Evolutionary conservation across 64 coral and sea anemone genomes (phyloP).

Genomic region (Stichodactyla helianthus): DNA sequence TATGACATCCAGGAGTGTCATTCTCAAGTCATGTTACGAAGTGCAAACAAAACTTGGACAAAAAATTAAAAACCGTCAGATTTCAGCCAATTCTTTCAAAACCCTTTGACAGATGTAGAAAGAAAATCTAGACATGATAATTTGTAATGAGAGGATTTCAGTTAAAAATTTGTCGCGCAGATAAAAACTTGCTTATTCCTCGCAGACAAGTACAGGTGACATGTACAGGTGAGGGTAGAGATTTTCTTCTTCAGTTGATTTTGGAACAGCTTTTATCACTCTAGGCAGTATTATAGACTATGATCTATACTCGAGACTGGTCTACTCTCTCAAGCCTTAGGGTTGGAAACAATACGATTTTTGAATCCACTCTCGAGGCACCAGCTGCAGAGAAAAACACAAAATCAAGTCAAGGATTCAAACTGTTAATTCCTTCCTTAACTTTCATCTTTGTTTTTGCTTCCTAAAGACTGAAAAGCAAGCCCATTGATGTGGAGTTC

Average conservation of each 20-base stretch:
- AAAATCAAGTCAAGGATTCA: background rate
- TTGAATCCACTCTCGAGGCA: too few species aligned
- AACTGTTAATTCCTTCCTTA: too few species aligned
- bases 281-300: background rate
- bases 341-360: too few species aligned
- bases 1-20: background rate
- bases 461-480: too few species aligned
- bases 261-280: background rate
- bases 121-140: background rate
- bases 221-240: background rate
- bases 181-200: background rate
- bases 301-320: too few species aligned
- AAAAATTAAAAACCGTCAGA: background rate
- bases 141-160: background rate
- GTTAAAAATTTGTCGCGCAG: background rate
- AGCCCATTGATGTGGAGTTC: too few species aligned
- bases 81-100: background rate
- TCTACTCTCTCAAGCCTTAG: too few species aligned
- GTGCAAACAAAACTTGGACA: background rate
- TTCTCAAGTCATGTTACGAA: background rate
- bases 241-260: background rate
- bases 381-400: too few species aligned
- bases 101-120: background rate
- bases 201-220: background rate
- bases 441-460: too few species aligned